Evolutionary conservation across 2,888 invertebrate species (phyloP).

Genomic region (Drosophila merina): DNA sequence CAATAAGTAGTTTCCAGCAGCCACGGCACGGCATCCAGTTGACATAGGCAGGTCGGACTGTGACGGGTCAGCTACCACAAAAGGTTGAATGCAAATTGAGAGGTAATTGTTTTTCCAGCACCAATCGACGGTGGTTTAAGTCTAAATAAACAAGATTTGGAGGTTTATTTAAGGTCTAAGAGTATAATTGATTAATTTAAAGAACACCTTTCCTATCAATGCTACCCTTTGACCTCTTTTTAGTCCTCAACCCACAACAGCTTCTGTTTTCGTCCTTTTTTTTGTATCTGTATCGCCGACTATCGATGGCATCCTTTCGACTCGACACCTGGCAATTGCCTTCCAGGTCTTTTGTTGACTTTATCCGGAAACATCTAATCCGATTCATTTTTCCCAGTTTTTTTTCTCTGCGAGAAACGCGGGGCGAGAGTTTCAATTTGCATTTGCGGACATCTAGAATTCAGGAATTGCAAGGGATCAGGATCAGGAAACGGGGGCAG

Average conservation of each 20-base stretch:
- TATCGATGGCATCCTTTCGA: conserved; percentile 20
- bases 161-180: not conserved
- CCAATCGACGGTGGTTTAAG: not conserved
- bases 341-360: conserved; percentile 32
- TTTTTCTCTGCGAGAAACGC: conserved; percentile 1
- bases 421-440: conserved; percentile 34
- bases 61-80: conserved; percentile 9
- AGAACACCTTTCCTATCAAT: too few species aligned
- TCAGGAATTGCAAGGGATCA: conserved; percentile 1
- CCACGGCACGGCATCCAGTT: too few species aligned
- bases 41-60: not conserved
- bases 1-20: conserved; percentile 43
- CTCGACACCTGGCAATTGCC: conserved; percentile 38
- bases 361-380: conserved; percentile 35
- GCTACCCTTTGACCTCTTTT: not conserved
- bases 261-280: conserved; percentile 6
- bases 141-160: not conserved
- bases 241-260: not conserved
- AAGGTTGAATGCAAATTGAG: conserved; percentile 34
- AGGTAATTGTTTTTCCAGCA: conserved; percentile 17
- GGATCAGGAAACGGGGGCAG: not conserved
- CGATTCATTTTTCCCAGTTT: conserved; percentile 29
- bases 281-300: conserved; percentile 13
- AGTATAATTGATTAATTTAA: not conserved
- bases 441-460: conserved; percentile 7